Percentiles rank a stretch among this genome's conserved stretches.
phyloP scores from a whole-genome alignment of 2,113 vertebrate species.

The Emydura subglobosa region DNA sequence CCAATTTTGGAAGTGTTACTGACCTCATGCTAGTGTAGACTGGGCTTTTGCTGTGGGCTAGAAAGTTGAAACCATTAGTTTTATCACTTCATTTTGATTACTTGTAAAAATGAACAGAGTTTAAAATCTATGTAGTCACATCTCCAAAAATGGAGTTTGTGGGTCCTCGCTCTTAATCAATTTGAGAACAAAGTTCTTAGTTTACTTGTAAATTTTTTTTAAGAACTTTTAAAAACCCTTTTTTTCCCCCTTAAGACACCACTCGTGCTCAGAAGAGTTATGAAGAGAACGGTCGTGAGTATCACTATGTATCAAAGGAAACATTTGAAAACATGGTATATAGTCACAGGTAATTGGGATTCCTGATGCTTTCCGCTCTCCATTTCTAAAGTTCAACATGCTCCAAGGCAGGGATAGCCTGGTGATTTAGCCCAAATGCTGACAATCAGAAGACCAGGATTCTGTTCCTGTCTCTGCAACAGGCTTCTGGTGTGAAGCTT shows the following conservation, averaged over 20 bases:
- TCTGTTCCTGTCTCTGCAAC: background rate
- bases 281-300: conserved; percentile 92
- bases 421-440: background rate
- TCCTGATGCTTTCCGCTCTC: background rate
- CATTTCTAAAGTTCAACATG: background rate
- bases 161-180: background rate
- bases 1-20: background rate
- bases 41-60: background rate
- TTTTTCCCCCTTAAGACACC: conserved; percentile 83
- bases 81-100: background rate
- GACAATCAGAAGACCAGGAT: background rate
- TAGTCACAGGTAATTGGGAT: conserved; percentile 85
- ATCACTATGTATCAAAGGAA: conserved; percentile 92
- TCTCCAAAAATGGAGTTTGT: background rate
- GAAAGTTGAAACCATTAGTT: background rate
- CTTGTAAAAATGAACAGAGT: background rate
- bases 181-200: too few relatives aligned
- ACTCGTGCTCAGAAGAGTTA: conserved; percentile 89
- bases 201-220: too few relatives aligned
- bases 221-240: background rate
- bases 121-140: background rate
- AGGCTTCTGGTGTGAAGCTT: background rate
- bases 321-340: conserved; percentile 92
- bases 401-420: background rate
- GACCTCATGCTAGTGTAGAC: background rate